Evolutionary conservation across 2,888 invertebrate genomes (phyloP), one percentile per base, ranked within the genome.

Genomic region (Uloborus plumipes): DNA sequence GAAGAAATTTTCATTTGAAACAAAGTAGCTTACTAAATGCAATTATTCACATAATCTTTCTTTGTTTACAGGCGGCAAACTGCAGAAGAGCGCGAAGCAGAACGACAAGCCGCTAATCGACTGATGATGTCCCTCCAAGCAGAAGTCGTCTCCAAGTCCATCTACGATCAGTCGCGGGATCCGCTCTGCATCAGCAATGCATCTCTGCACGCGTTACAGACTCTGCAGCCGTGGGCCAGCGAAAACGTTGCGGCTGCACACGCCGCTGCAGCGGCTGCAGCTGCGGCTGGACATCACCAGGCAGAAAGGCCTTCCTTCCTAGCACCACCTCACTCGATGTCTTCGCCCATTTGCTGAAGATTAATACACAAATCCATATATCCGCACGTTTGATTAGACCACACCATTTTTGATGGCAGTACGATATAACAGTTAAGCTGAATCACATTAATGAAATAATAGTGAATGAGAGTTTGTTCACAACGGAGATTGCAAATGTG

Each of bases 51-150:
- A 11, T 39, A 11, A 53, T 58, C 47, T 20, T 66, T 55, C 20
- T 78, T 20, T 66, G 72, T 55, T 87, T 88, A 20, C 92, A 99
- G 98, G 91, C 93, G 98, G 86, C 98, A 99, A 91, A 98, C 98
- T 20, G 98, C 98, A 0, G 98, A 99, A 90, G 98, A 99, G 88
- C 92, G 98, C 9, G 98, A 99, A 90, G 97, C 98, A 0, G 98
- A 99, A 89, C 92, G 98, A 81, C 98, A 99, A 90, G 98, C 98
- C n/a, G 98, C 98, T 77, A 98, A 97, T 90, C 92, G 98, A 78
- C 92, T 98, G 87, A 97, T 99, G 96, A 91, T 99, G 86, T 96
- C 96, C 1, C 92, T 98, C 47, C 98, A 98, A 91, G 96, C 97
- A 0, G 98, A 98, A 90, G 97, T 97, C n/a, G 91, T 96, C 16